Base-by-base conservation (phyloP, 2,113 vertebrate species). In the Lampris incognitus region DNA sequence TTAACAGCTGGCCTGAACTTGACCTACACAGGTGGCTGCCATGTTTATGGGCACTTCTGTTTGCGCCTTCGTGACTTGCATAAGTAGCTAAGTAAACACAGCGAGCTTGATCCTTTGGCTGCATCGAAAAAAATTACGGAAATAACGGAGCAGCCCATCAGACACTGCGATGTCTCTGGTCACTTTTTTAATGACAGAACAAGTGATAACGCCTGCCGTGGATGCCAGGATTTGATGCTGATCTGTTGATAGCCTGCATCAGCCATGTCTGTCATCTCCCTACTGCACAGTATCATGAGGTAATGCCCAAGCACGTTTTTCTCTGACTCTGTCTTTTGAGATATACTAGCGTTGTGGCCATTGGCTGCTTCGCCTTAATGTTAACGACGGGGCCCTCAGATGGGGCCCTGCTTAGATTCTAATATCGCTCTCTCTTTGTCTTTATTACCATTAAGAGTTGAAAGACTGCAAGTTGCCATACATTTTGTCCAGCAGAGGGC, bases 401-500 rank as follows among this genome's bases (percentile, higher is more conserved):
- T 24, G 24, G 24, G 24, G 24, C 24, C 24, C 24, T 24, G 24
- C 24, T 24, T 24, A 24, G 24, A 24, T 44, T 36, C 70, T 55
- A 56, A 65, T 5, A 40, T 2, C 55, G 54, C 10, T 54, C n/a
- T 44, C 2, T 72, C 38, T 48, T 54, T 11, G 4, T 78, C 3
- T 87, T 48, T 13, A 38, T 55, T 42, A 13, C 36, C 52, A 37
- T 91, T 90, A 77, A 98, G 97, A 76, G 80, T 94, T 63, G 82
- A 94, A 93, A 93, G 93, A 93, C 85, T 85, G 84, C 80, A 71
- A 37, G 1, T 90, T 49, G 71, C 89, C 37, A 70, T 87, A 0
- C 85, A 83, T 13, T n/a, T 94, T 42, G 73, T 93, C 78, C 94
- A 90, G 69, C 88, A 91, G 7, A 95, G 97, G 88, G 56, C 89